phyloP scores from a whole-genome alignment of 2,113 vertebrate genomes.

The Herpailurus yagouaroundi region DNA sequence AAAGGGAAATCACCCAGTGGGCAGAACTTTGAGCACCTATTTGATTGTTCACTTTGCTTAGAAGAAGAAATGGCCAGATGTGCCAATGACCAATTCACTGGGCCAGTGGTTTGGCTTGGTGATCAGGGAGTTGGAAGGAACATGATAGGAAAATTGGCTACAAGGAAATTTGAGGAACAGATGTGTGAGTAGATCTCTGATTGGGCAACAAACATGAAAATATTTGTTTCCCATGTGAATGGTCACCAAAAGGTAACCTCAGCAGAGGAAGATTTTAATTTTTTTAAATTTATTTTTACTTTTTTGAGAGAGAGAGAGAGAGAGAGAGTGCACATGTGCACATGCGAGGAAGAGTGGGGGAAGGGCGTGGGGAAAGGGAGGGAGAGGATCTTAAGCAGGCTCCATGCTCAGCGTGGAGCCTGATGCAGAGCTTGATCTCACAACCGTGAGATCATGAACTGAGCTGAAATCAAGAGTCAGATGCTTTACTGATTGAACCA shows the following conservation, averaged over 20 bases:
- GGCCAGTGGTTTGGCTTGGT: background rate
- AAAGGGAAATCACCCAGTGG: background rate
- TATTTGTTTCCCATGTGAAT: background rate
- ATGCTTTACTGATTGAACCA: too few relatives aligned
- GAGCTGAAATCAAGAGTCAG: too few relatives aligned
- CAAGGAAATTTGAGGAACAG: background rate
- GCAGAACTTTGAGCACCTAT: background rate
- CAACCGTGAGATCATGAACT: too few relatives aligned
- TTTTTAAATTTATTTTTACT: too few relatives aligned
- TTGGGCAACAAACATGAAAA: background rate
- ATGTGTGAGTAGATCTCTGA: background rate
- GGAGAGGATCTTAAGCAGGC: too few relatives aligned
- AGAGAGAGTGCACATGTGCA: too few relatives aligned
- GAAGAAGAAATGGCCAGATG: background rate
- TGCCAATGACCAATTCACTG: background rate
- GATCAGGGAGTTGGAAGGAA: background rate
- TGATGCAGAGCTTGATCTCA: too few relatives aligned
- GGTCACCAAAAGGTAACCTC: background rate
- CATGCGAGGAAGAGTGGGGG: too few relatives aligned
- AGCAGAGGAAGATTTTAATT: background rate
- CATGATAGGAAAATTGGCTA: background rate
- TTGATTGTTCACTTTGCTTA: background rate
- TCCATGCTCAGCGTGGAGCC: too few relatives aligned
- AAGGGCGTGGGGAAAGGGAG: too few relatives aligned
- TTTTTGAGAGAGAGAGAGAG: too few relatives aligned